Conservation (phyloP, 2,797 vertebrate genomes). For the Gadopsis bispinosus region DNA sequence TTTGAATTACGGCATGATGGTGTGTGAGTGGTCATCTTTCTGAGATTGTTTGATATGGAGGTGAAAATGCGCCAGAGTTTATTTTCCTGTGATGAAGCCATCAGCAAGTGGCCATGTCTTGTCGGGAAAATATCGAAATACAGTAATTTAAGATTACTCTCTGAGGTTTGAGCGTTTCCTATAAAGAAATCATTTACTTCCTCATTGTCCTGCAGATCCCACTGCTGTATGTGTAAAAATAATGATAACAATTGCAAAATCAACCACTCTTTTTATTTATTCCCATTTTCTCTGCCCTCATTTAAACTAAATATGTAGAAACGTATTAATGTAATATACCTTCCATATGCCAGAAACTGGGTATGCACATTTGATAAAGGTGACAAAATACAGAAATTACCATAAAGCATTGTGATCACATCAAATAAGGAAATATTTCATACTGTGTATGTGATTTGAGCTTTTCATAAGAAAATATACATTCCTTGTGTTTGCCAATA, state of each 20-base stretch:
- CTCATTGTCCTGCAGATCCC: no score
- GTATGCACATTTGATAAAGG: background rate
- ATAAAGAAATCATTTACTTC: background rate
- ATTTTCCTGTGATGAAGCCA: background rate
- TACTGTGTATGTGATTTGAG: background rate
- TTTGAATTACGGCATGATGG: slow-evolving; percentile 16
- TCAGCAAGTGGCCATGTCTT: background rate
- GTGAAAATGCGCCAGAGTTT: background rate
- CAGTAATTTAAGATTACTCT: background rate
- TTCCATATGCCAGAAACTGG: background rate
- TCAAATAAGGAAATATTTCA: background rate
- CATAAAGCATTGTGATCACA: background rate
- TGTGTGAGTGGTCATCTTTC: background rate
- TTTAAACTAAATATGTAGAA: background rate
- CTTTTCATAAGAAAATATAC: background rate
- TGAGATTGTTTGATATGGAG: slow-evolving; percentile 11
- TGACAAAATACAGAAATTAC: background rate
- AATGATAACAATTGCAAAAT: background rate
- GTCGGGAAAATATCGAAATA: background rate
- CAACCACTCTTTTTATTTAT: background rate
- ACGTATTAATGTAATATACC: background rate
- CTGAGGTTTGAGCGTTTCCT: background rate
- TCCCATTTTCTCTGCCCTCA: background rate
- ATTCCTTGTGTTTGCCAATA: background rate
- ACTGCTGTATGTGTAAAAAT: background rate